Evolutionary conservation across 2,113 vertebrate species (phyloP).

Genomic region (Podarcis cretensis): DNA sequence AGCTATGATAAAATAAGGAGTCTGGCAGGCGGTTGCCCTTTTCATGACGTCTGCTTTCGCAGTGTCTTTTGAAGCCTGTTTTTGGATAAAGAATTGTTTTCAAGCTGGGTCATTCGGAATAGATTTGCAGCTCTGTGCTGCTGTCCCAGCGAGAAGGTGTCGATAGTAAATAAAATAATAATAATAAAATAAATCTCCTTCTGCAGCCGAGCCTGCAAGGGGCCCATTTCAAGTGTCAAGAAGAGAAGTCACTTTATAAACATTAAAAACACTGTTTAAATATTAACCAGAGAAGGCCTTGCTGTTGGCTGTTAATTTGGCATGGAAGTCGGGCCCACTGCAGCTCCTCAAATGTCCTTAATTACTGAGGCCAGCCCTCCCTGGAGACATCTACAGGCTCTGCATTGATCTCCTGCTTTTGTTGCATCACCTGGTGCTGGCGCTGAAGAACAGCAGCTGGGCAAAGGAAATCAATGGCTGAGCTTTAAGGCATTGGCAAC

Average conservation of each 20-base stretch:
- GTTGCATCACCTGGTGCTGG: neutral
- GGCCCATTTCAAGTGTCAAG: neutral
- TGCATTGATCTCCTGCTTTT: neutral
- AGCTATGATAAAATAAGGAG: neutral
- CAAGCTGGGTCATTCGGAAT: neutral
- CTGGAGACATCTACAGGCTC: neutral
- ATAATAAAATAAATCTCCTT: neutral
- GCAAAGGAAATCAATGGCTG: neutral
- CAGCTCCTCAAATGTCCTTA: neutral
- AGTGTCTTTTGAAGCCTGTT: neutral
- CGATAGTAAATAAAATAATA: neutral
- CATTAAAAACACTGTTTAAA: constrained; percentile 1
- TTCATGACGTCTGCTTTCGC: neutral
- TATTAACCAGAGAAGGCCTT: constrained; percentile 4
- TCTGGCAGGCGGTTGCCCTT: too few relatives aligned
- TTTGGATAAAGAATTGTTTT: neutral
- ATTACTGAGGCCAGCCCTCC: neutral
- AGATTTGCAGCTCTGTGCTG: neutral
- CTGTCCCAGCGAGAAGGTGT: neutral
- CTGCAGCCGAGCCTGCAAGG: neutral
- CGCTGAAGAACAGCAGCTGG: neutral
- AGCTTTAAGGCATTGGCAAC: neutral
- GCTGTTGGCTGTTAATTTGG: neutral
- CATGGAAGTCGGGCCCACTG: neutral
- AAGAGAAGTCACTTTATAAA: neutral